Evolutionary conservation across 2,113 vertebrate species (phyloP), one percentile per base, ranked within the genome.

Genomic region (Eudyptes chrysolophus): DNA sequence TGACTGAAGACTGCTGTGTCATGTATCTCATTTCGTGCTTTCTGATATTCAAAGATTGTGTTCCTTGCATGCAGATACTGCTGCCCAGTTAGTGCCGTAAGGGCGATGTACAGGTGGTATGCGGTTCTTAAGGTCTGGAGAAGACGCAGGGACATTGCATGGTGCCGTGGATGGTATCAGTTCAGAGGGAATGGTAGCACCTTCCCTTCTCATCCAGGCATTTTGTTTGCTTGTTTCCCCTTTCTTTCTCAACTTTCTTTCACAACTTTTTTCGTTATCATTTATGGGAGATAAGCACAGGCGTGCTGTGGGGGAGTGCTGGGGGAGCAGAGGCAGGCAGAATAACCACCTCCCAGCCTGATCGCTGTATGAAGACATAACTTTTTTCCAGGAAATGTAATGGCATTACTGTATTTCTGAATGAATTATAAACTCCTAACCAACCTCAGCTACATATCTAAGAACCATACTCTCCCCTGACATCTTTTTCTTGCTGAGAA

Each of bases 221-320:
- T 66, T 84, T 79, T 70, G 0, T n/a, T 70, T 36, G 7, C 6
- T 85, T 54, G 27, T 30, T 81, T 71, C 24, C 13, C 6, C 18
- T 62, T 77, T 84, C 65, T 69, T 74, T 80, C 48, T 36, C 42
- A 79, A 49, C 15, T 80, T 75, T 11, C 8, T 78, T 84, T 78
- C 77, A 44, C 7, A 71, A 21, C 14, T 60, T 54, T 13, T 29
- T 49, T 54, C 2, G 0, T 34, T 42, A 65, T 18, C 1, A 1
- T 26, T 54, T 49, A 24, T 12, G 4, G 61, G 57, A 71, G 7
- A 19, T 16, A 58, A 78, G 10, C 21, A 4, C 30, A 55, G 16
- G 7, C 2, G 3, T 46, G 8, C 9, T 51, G 29, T 2, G 3
- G 34, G 22, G 3, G 40, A 57, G 19, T 0, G 0, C 19, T 49